Conservation (phyloP, 2,113 vertebrate species). For the Leptodactylus fuscus region DNA sequence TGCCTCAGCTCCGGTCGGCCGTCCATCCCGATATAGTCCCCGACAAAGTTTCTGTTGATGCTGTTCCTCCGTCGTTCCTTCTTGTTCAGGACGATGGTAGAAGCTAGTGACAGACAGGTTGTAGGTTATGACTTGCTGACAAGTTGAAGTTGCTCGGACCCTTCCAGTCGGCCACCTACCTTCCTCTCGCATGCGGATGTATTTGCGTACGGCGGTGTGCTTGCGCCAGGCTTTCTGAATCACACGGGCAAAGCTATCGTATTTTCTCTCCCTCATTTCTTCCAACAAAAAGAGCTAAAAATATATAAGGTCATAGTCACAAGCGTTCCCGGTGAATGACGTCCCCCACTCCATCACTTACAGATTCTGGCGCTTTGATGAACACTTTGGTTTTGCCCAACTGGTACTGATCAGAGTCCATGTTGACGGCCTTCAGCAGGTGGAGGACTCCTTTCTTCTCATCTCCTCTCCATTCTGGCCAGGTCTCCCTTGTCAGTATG, state of each 20-base stretch:
- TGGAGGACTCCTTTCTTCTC: conserved; percentile 78
- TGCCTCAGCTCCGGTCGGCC: conserved; percentile 78
- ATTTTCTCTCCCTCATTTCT: conserved; percentile 79
- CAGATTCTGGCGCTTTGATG: conserved; percentile 85
- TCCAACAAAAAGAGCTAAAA: conserved; percentile 77
- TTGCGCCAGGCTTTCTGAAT: conserved; percentile 87
- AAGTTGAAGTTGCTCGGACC: no score
- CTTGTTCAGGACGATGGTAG: conserved; percentile 81
- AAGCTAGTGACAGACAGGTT: conserved; percentile 70
- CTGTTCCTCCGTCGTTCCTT: conserved; percentile 84
- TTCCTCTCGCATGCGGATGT: conserved; percentile 84
- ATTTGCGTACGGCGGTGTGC: conserved; percentile 81
- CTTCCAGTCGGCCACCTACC: conserved; percentile 64
- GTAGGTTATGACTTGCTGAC: neutral
- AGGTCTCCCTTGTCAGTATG: conserved; percentile 80
- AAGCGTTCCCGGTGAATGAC: no score
- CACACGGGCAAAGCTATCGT: conserved; percentile 79
- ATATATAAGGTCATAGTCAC: no score
- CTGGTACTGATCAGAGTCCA: conserved; percentile 85
- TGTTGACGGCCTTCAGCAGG: conserved; percentile 80
- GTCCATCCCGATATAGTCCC: conserved; percentile 82
- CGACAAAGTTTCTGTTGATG: conserved; percentile 84
- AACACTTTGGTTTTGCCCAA: conserved; percentile 81
- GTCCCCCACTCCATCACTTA: conserved; percentile 61
- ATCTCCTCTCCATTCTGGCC: conserved; percentile 79